Evolutionary conservation across 2,113 vertebrate species (phyloP).

Genomic region (Corythaeola cristata): DNA sequence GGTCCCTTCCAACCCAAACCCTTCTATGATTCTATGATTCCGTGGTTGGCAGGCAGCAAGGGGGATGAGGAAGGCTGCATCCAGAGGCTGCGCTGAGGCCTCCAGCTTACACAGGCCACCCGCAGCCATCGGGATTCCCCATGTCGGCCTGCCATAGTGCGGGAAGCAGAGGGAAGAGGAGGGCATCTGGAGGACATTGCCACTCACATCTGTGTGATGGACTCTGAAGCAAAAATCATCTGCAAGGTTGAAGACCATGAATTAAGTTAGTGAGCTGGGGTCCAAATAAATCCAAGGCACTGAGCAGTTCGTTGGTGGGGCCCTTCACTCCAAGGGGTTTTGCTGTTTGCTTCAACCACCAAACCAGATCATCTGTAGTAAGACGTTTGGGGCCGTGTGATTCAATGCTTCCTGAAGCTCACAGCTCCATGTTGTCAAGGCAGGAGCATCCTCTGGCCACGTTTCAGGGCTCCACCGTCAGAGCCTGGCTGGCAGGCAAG

Average conservation of each 20-base stretch:
- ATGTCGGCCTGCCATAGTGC: rapidly evolving
- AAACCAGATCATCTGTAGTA: neutral
- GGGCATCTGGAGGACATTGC: rapidly evolving
- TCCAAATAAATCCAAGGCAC: neutral
- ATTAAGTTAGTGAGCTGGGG: neutral
- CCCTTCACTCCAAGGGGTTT: neutral
- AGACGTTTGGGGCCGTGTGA: neutral
- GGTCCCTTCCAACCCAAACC: too few species aligned
- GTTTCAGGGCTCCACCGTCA: neutral
- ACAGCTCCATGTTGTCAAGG: neutral
- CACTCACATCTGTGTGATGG: rapidly evolving
- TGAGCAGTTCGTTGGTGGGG: neutral
- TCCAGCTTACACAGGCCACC: neutral
- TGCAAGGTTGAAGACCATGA: neutral
- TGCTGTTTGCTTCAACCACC: neutral
- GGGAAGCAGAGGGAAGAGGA: too few species aligned
- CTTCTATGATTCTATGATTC: neutral
- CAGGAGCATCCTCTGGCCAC: neutral
- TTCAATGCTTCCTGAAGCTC: neutral
- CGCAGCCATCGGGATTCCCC: rapidly evolving
- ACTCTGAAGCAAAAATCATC: neutral
- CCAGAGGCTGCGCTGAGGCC: neutral
- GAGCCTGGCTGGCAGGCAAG: neutral
- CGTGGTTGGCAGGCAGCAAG: rapidly evolving
- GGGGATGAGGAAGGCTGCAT: too few species aligned